Evolutionary conservation across 92 coral and sea anemone genomes (phyloP).

Genomic region (Umimayanthus kanabou): DNA sequence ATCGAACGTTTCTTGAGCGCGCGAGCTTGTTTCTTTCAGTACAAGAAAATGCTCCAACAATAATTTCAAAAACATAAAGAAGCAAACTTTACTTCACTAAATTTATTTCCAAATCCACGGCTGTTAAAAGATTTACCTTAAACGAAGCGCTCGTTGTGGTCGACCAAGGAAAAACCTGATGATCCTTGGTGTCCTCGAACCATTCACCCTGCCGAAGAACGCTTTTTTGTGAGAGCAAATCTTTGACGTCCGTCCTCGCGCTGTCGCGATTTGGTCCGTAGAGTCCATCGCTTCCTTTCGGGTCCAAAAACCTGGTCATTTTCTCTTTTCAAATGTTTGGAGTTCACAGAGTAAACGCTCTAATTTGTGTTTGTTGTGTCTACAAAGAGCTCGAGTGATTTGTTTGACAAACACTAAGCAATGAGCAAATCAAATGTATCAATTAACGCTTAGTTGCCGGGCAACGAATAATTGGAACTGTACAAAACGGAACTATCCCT

Average conservation of each 20-base stretch:
- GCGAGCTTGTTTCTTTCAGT: background rate
- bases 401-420: conserved; percentile 33
- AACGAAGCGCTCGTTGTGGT: conserved; percentile 70
- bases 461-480: conserved; percentile 6
- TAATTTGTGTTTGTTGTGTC: conserved; percentile 24
- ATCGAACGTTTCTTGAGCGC: background rate
- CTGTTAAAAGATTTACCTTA: conserved; percentile 48
- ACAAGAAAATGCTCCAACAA: background rate
- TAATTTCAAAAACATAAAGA: too few species aligned
- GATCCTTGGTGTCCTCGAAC: conserved; percentile 26
- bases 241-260: conserved; percentile 74
- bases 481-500: background rate
- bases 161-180: conserved; percentile 56
- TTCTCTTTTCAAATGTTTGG: background rate
- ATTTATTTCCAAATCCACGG: too few species aligned
- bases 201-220: conserved; percentile 81
- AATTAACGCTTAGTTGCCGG: conserved; percentile 28
- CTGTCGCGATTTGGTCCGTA: conserved; percentile 82
- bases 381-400: conserved; percentile 21
- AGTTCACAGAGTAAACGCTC: conserved; percentile 20
- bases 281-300: conserved; percentile 44
- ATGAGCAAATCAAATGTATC: conserved; percentile 16
- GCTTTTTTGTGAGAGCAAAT: conserved; percentile 63
- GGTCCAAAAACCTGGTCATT: conserved; percentile 35
- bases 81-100: background rate